A percentile compares a stretch with the other conserved stretches of the same genome.
Evolutionary conservation across 2,113 vertebrate genomes (phyloP).

Genomic region (Macrotis lagotis): DNA sequence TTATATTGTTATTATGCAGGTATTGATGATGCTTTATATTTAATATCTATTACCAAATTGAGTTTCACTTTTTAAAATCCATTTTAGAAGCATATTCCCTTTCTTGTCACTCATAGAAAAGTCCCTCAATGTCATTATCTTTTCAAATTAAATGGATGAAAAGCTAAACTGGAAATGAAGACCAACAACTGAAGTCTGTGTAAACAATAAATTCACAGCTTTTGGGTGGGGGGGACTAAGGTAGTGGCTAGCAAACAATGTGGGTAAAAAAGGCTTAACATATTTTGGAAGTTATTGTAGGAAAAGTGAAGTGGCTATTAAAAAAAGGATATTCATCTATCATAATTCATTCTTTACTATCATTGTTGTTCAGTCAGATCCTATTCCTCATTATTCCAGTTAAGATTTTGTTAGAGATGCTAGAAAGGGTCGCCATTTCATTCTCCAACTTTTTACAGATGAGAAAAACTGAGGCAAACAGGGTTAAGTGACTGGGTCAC

Average conservation of each 20-base stretch:
- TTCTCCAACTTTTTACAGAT: neutral
- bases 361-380: neutral
- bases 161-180: conserved; percentile 8
- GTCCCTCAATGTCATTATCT: conserved; percentile 44
- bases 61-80: conserved; percentile 40
- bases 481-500: neutral
- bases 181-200: neutral
- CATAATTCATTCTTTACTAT: neutral
- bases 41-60: neutral
- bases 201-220: neutral
- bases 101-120: neutral
- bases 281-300: neutral
- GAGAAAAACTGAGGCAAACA: neutral
- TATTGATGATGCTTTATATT: neutral
- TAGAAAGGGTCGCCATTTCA: neutral
- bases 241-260: neutral
- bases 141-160: neutral
- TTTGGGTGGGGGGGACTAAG: neutral
- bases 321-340: neutral
- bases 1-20: neutral
- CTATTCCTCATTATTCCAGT: neutral
- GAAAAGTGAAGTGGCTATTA: neutral
- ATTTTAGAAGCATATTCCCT: conserved; percentile 1
- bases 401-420: neutral
- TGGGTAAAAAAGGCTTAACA: neutral